Evolutionary conservation across 2,797 vertebrate genomes (phyloP).

Genomic region (Crotalus adamanteus): DNA sequence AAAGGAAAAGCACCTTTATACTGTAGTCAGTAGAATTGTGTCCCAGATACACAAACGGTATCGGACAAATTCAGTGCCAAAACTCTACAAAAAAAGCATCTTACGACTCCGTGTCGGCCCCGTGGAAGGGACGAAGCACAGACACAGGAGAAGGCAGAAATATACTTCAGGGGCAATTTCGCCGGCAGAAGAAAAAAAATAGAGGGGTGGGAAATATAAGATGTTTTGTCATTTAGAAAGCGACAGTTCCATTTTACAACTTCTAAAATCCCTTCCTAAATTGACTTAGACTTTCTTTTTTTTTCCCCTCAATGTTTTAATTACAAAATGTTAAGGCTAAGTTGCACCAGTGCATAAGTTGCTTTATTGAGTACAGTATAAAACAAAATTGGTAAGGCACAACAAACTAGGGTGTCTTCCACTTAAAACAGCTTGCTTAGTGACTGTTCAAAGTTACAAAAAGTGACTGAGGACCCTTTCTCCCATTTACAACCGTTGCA

Average conservation of each 20-base stretch:
- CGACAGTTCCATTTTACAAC: neutral
- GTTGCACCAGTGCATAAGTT: neutral
- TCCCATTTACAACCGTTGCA: neutral
- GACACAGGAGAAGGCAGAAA: constrained; percentile 36
- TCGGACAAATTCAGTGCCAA: constrained; percentile 28
- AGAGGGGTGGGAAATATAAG: neutral
- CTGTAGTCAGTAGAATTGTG: neutral
- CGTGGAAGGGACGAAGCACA: neutral
- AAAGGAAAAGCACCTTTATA: neutral
- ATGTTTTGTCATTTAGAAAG: neutral
- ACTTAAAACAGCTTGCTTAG: neutral
- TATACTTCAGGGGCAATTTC: neutral
- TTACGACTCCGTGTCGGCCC: neutral
- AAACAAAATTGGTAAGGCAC: neutral
- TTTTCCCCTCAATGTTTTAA: neutral
- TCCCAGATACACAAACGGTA: neutral
- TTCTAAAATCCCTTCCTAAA: neutral
- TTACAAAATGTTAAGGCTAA: neutral
- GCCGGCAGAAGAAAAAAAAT: neutral
- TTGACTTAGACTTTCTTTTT: neutral
- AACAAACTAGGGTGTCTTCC: neutral
- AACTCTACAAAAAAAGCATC: neutral
- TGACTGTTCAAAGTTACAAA: neutral
- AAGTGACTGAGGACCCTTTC: neutral
- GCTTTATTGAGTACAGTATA: neutral